A percentile compares a stretch with the other conserved stretches of the same genome.
Conservation (phyloP, 2,888 invertebrate species). For the Agriopis marginaria region DNA sequence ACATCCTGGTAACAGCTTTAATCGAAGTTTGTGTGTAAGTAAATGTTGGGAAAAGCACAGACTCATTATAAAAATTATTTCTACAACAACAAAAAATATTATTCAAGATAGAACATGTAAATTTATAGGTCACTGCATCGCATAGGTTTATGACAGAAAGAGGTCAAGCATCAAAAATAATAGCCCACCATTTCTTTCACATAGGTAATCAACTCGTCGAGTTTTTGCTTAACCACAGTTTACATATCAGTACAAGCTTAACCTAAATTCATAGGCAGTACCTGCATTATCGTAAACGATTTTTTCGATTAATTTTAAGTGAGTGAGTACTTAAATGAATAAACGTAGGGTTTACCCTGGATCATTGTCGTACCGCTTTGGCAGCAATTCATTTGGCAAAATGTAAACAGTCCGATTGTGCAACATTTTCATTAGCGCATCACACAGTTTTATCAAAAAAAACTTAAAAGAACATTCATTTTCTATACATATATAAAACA, state of each 20-base stretch:
- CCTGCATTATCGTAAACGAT: not conserved
- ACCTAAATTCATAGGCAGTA: constrained; percentile 6
- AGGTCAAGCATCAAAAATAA: constrained; percentile 20
- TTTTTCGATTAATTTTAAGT: not conserved
- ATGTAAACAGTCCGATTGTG: constrained; percentile 82
- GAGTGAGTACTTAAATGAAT: constrained; percentile 11
- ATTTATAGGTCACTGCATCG: constrained; percentile 2
- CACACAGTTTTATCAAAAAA: constrained; percentile 21
- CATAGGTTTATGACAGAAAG: constrained; percentile 11
- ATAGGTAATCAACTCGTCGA: constrained; percentile 1
- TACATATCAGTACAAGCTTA: too few relatives aligned
- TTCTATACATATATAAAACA: not conserved
- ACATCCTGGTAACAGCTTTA: too few relatives aligned
- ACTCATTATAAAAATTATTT: too few relatives aligned
- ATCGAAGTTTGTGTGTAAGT: too few relatives aligned
- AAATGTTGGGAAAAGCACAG: too few relatives aligned
- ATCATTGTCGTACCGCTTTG: constrained; percentile 77
- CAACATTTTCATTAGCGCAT: constrained; percentile 65
- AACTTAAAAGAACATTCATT: not conserved
- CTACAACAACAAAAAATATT: too few relatives aligned
- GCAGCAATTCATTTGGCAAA: constrained; percentile 80
- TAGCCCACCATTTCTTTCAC: constrained; percentile 6
- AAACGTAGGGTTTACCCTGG: constrained; percentile 66
- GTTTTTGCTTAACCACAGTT: not conserved
- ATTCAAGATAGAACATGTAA: not conserved